Evolutionary conservation across 2,888 invertebrate genomes (phyloP).

Genomic region (Zygaena filipendulae): DNA sequence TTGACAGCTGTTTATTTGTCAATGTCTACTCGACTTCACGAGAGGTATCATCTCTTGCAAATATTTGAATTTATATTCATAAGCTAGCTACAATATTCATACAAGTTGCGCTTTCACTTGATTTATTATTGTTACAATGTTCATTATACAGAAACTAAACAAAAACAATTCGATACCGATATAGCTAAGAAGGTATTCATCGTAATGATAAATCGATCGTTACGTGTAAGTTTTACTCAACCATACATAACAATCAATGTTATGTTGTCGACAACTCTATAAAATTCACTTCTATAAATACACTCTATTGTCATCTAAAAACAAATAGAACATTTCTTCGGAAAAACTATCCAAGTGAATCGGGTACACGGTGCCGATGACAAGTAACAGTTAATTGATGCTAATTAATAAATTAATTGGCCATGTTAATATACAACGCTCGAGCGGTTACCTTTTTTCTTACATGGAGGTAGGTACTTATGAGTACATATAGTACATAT

Average conservation of each 20-base stretch:
- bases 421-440: conserved; percentile 56
- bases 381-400: conserved; percentile 57
- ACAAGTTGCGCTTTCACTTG: no score
- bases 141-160: conserved; percentile 29
- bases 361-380: conserved; percentile 34
- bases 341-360: conserved; percentile 48
- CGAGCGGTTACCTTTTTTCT: conserved; percentile 45
- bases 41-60: conserved; percentile 34
- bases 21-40: conserved; percentile 35
- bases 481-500: conserved; percentile 37
- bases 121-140: conserved; percentile 19
- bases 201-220: no score
- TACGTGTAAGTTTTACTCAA: no score
- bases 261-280: conserved; percentile 30
- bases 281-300: conserved; percentile 31
- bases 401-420: conserved; percentile 65
- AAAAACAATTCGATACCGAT: no score
- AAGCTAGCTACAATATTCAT: no score
- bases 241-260: no score
- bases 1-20: conserved; percentile 57
- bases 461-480: conserved; percentile 18
- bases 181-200: no score
- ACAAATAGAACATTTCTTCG: conserved; percentile 36
- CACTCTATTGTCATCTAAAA: conserved; percentile 37
- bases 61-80: conserved; percentile 39